Conservation (phyloP, 2,888 invertebrate genomes). For the Drosophila borealis region DNA sequence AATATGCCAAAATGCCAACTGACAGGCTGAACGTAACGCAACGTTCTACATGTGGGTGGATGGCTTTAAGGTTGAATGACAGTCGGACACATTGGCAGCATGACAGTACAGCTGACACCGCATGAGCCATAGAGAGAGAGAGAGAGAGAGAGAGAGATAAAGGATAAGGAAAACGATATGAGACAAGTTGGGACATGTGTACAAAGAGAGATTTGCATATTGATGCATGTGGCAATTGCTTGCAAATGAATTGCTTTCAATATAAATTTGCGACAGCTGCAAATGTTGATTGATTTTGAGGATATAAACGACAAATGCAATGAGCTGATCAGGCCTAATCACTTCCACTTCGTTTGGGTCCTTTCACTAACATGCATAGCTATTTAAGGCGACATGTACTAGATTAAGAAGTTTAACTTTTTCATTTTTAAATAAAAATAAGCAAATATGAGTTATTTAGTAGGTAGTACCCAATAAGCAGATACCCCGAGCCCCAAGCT, state of each 20-base stretch:
- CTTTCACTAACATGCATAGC: slow-evolving; percentile 2
- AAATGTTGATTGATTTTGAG: slow-evolving; percentile 48
- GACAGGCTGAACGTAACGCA: slow-evolving; percentile 12
- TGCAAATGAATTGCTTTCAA: slow-evolving; percentile 53
- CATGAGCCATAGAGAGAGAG: neutral
- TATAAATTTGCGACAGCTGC: slow-evolving; percentile 44
- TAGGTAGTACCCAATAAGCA: too few relatives aligned
- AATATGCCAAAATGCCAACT: slow-evolving; percentile 46
- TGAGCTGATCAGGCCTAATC: slow-evolving; percentile 26
- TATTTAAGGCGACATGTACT: neutral
- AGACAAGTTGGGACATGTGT: slow-evolving; percentile 19
- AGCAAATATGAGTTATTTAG: neutral
- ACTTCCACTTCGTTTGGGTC: slow-evolving; percentile 10
- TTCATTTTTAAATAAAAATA: neutral
- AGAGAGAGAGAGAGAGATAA: neutral
- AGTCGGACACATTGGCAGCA: slow-evolving; percentile 28
- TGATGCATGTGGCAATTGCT: slow-evolving; percentile 51
- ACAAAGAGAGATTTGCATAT: slow-evolving; percentile 48
- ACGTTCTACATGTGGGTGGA: slow-evolving; percentile 28
- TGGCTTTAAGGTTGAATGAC: slow-evolving; percentile 45
- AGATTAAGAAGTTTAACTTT: neutral
- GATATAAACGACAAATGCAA: slow-evolving; percentile 6
- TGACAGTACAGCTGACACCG: slow-evolving; percentile 20
- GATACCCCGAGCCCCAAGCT: too few relatives aligned
- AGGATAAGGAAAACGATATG: neutral